Evolutionary conservation across 2,113 vertebrate genomes (phyloP), one percentile per base, ranked within the genome.

Genomic region (Siphamia tubifer): DNA sequence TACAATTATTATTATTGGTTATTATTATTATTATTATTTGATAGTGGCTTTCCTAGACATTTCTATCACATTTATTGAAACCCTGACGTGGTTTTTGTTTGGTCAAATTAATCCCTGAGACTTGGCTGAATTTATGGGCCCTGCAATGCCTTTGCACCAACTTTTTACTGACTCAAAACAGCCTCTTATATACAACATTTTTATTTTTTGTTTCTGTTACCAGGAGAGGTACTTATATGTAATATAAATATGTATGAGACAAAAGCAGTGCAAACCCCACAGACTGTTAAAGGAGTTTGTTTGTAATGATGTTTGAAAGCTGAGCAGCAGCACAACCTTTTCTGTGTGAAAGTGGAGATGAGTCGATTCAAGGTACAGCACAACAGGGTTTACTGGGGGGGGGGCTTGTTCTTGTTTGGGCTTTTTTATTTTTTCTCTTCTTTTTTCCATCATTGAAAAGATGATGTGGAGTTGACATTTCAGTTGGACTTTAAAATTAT

Each of bases 221-320:
- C 34, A 43, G 35, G 72, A 79, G 74, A 67, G 90, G 91, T 92
- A 92, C 90, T 73, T 68, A 47, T 74, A 21, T 74, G 74, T 79
- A 77, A 75, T 62, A 77, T 78, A 63, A 79, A 69, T 28, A 24
- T 31, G 0, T 32, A 13, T 4, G 54, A 68, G 54, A 63, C 6
- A 10, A 60, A 53, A 54, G 36, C 42, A 38, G 66, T 42, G 19
- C 4, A 51, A 53, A 24, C 4, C n/a, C 27, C 38, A 56, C 38
- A 21, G 23, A 55, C 24, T 6, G 58, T 35, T n/a, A n/a, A 9
- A 16, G 43, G 16, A 23, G 4, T 47, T n/a, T 66, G 55, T 45
- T 30, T 42, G 62, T 55, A 2, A 23, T 13, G 60, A 56, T 34
- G 49, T 48, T 17, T 28, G 1, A 28, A 30, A 48, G 13, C n/a